A percentile compares a stretch with the other conserved stretches of the same genome.
Evolutionary conservation across 64 coral and sea anemone species (phyloP).

Genomic region (Orbicella faveolata): DNA sequence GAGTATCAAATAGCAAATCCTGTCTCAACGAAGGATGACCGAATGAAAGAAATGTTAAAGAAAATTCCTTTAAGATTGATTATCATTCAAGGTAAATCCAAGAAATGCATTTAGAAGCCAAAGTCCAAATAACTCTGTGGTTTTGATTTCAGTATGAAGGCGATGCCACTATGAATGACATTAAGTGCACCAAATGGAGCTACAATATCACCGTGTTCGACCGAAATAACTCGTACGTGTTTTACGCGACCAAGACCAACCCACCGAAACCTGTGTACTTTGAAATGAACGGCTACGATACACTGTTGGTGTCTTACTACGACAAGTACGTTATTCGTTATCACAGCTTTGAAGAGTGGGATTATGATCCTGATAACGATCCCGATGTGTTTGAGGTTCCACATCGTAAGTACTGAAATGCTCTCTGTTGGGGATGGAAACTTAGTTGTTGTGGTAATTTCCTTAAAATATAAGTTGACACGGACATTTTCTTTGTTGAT

Average conservation of each 20-base stretch:
- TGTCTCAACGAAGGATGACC: no score
- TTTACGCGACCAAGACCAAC: slow-evolving; percentile 76
- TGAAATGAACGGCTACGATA: slow-evolving; percentile 92
- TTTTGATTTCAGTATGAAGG: slow-evolving; percentile 48
- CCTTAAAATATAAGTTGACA: no score
- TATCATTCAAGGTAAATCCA: no score
- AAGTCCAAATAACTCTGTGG: background rate
- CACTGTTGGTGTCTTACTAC: slow-evolving; percentile 77
- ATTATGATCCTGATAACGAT: slow-evolving; percentile 64
- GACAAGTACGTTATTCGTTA: slow-evolving; percentile 80
- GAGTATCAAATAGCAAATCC: no score
- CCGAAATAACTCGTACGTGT: slow-evolving; percentile 73
- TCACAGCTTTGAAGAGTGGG: slow-evolving; percentile 66
- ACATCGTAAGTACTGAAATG: slow-evolving; percentile 63
- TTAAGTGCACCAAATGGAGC: slow-evolving; percentile 74
- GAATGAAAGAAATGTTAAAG: no score
- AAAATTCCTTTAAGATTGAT: no score
- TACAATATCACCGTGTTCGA: slow-evolving; percentile 66
- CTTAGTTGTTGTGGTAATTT: no score
- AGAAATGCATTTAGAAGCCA: no score
- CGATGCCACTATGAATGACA: slow-evolving; percentile 50
- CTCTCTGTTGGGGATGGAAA: background rate
- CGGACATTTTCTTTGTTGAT: no score
- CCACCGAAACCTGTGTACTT: slow-evolving; percentile 72
- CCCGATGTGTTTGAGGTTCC: slow-evolving; percentile 64